Percentiles rank a stretch among this genome's conserved stretches.
Conservation (phyloP, 2,888 invertebrate genomes). For the Cataglyphis rosenhaueri region DNA sequence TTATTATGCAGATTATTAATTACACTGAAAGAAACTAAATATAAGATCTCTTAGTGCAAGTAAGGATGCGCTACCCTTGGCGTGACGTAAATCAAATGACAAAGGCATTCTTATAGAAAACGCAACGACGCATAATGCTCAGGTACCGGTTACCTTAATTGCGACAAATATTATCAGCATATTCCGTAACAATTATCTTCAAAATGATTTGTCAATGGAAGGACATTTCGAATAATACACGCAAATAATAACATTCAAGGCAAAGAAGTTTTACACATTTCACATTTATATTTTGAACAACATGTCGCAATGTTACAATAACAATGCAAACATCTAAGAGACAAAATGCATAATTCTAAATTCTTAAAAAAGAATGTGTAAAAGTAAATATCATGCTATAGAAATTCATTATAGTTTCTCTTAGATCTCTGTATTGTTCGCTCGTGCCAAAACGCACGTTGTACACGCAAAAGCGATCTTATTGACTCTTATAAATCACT, state of each 20-base stretch:
- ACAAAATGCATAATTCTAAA: background rate
- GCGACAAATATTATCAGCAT: slow-evolving; percentile 6
- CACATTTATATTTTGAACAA: background rate
- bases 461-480: background rate
- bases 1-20: slow-evolving; percentile 46
- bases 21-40: background rate
- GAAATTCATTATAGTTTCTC: background rate
- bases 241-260: slow-evolving; percentile 2
- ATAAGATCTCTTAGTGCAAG: background rate
- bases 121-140: slow-evolving; percentile 32
- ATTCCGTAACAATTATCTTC: background rate
- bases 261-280: slow-evolving; percentile 2
- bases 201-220: background rate
- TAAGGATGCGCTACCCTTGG: slow-evolving; percentile 29
- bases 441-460: background rate
- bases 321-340: background rate
- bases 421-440: background rate
- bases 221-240: background rate
- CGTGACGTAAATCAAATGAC: slow-evolving; percentile 43
- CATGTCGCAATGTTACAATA: background rate
- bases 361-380: background rate
- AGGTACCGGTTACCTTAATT: background rate
- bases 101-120: background rate
- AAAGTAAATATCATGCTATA: background rate
- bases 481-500: slow-evolving; percentile 49